These are phyloP conservation scores for Rhagoletis pomonella DNA, from an alignment of 1,140 invertebrate genomes.

Conservation along the genomic window DNA sequence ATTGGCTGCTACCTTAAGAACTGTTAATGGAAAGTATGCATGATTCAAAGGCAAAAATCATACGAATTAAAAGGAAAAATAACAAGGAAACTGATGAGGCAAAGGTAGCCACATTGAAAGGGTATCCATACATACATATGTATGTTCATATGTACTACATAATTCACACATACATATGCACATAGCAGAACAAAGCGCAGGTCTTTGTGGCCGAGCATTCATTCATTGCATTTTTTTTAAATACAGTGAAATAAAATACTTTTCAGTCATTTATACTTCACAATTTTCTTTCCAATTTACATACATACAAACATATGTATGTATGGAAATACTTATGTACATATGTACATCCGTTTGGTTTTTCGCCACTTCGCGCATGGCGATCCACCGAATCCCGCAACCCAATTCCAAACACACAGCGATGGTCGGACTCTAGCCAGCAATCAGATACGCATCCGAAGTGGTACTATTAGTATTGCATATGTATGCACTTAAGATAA, in stretches of 20 bases:
- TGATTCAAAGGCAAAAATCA: neutral
- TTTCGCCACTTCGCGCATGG: neutral
- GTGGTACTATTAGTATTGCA: neutral
- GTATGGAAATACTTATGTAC: neutral
- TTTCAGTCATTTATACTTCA: constrained; percentile 37
- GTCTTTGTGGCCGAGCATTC: neutral
- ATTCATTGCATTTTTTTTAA: neutral
- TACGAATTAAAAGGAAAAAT: neutral
- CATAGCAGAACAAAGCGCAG: neutral
- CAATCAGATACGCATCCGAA: neutral
- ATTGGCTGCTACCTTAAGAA: no score
- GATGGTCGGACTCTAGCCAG: neutral
- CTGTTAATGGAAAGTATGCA: no score
- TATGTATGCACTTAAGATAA: neutral
- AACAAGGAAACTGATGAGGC: neutral
- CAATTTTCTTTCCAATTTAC: constrained; percentile 28
- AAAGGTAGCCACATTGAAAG: constrained; percentile 4
- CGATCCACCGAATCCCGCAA: neutral
- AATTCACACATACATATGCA: no score
- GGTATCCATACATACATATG: neutral
- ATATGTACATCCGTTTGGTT: neutral
- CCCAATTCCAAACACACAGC: neutral
- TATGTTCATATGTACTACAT: no score
- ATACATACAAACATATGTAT: constrained; percentile 5
- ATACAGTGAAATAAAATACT: constrained; percentile 8